Base-by-base conservation (phyloP, 2,888 invertebrate genomes). In the Thera obeliscata region DNA sequence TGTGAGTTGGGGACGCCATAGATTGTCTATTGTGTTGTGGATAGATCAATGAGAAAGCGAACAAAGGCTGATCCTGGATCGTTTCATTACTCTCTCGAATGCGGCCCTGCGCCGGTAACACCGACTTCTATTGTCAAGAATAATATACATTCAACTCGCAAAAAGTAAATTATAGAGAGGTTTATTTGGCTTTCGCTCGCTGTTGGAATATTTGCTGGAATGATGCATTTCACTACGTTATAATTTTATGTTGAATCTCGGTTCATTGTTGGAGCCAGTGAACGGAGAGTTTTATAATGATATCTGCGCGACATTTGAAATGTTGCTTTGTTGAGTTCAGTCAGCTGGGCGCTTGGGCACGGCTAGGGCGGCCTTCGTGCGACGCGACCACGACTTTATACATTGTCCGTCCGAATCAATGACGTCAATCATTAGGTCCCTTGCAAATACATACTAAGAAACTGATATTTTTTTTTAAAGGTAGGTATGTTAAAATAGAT, bases 101-200 rank as follows among this genome's bases (percentile, higher is more conserved):
- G 46, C 66, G n/a, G 41, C 61, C 58, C 67, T 52, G 52, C 56
- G 62, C n/a, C 41, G 41, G 6, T 50, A 62, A 63, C 67, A 61
- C 60, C 50, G 65, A 63, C 60, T 63, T 64, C 70, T 71, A 67
- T 71, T 71, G 70, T 71, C 63, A 66, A 67, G 70, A 67, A 67
- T 71, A 71, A 67, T 67, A 67, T 61, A 65, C 67, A 65, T 67
- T 71, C 63, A 59, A 62, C 58, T 70, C 59, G 57, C 70, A 65
- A 65, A 70, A 67, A 67, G 70, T 65, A 71, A 71, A 71, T 71
- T 65, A 70, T 60, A 70, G 64, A 64, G 57, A 65, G 58, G 64
- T 66, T 66, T 69, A 60, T 66, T 64, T 63, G 66, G 54, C 66
- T 69, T 54, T 62, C 50, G 3, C 62, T 62, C 65, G 12, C 62